Evolutionary conservation across 2,113 vertebrate genomes (phyloP).

Genomic region (Rhea pennata): DNA sequence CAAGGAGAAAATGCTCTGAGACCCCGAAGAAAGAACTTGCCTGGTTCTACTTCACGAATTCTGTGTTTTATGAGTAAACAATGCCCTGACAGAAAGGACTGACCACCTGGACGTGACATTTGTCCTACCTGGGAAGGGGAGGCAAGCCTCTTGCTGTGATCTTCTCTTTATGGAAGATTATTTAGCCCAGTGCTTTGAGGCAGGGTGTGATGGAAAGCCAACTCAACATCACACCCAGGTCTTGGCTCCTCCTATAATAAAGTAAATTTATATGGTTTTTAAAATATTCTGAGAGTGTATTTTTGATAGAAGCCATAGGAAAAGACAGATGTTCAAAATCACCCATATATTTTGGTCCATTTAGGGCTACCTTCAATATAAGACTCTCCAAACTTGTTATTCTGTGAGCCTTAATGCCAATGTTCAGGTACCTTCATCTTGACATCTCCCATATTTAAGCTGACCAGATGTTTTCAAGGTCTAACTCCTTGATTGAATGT

Average conservation of each 20-base stretch:
- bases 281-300: neutral
- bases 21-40: accelerated
- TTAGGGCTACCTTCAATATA: neutral
- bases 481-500: neutral
- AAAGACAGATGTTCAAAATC: neutral
- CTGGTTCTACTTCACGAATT: neutral
- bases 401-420: neutral
- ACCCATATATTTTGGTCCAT: neutral
- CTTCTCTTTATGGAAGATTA: neutral
- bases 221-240: neutral
- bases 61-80: neutral
- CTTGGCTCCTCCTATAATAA: neutral
- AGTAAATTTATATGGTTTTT: neutral
- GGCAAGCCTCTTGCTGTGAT: neutral
- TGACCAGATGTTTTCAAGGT: neutral
- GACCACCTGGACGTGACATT: neutral
- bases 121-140: neutral
- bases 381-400: neutral
- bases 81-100: neutral
- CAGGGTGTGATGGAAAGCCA: neutral
- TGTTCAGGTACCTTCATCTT: neutral
- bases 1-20: neutral
- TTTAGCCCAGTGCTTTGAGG: neutral
- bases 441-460: neutral
- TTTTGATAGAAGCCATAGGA: neutral